Evolutionary conservation across 2,888 invertebrate species (phyloP).

Genomic region (Autographa pulchrina): DNA sequence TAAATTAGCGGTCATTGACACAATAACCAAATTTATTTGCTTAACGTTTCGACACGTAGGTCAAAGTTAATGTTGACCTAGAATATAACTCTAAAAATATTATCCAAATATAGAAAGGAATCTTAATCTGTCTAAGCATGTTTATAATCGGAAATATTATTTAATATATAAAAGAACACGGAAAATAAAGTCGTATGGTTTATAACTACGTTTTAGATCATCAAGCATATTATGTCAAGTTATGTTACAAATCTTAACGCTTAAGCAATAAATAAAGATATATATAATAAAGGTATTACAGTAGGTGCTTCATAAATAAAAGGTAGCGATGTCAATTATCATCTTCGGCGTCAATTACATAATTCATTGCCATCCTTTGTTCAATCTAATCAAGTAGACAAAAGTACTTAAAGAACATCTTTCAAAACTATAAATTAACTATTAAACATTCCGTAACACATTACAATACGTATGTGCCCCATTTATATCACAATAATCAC

Average conservation of each 20-base stretch:
- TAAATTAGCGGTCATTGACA: slow-evolving; percentile 14
- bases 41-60: slow-evolving; percentile 16
- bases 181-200: no score
- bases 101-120: not conserved
- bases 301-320: no score
- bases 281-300: no score
- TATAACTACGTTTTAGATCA: no score
- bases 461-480: slow-evolving; percentile 33
- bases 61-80: not conserved
- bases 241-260: no score
- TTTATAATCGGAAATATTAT: no score
- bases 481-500: slow-evolving; percentile 45
- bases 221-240: no score
- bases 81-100: slow-evolving; percentile 11
- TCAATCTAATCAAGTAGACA: not conserved
- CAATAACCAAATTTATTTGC: slow-evolving; percentile 16
- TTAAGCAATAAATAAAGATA: no score
- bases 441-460: not conserved
- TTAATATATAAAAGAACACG: no score
- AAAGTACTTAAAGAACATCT: slow-evolving; percentile 14
- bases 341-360: not conserved
- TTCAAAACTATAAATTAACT: slow-evolving; percentile 30
- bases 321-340: no score
- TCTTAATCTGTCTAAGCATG: not conserved
- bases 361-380: not conserved